Base-by-base conservation (phyloP, 2,888 invertebrate species). In the Meiosimyza platycephala region DNA sequence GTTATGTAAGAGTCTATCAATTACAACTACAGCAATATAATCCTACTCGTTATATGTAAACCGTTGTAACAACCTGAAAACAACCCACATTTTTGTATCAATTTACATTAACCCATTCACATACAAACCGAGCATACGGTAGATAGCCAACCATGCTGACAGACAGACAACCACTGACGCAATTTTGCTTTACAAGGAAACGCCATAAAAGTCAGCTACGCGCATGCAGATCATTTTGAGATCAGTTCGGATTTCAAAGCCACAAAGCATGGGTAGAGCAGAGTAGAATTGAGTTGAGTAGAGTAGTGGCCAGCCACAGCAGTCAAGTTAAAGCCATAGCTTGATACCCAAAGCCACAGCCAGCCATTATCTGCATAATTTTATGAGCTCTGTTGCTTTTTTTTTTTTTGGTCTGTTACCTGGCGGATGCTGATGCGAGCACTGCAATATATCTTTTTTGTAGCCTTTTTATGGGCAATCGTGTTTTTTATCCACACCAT, bases 361-460 rank as follows among this genome's bases (percentile, higher is more conserved):
- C 75, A 77, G 80, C 79, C 81, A 82, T 81, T 76, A 79, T 78
- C 71, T 81, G 78, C 79, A 79, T 77, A 77, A 77, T 77, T 80
- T 80, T 79, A 81, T 76, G 76, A 40, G 50, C 22, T 28, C 57
- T 22, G 28, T 22, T 57, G 22, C 57, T 15, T 57, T 57, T 12
- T 12, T 75, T 64, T n/a, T 76, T 67, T 71, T 54, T 65, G 76
- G 75, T 76, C 76, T 79, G 76, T 75, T 80, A 40, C 40, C 40
- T 40, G 40, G 40, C 40, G 40, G 40, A 50, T 50, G 57, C 70
- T 81, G 81, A 79, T 81, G 80, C 80, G 78, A 75, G 77, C 78
- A 78, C 80, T 77, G 84, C 84, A 83, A 85, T 84, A 80, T 82
- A 83, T 85, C 84, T 84, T 82, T 82, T 85, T 84, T 85, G 85